These are phyloP conservation scores for Erythrolamprus reginae DNA, from an alignment of 2,113 vertebrate genomes.

Conservation along the genomic window DNA sequence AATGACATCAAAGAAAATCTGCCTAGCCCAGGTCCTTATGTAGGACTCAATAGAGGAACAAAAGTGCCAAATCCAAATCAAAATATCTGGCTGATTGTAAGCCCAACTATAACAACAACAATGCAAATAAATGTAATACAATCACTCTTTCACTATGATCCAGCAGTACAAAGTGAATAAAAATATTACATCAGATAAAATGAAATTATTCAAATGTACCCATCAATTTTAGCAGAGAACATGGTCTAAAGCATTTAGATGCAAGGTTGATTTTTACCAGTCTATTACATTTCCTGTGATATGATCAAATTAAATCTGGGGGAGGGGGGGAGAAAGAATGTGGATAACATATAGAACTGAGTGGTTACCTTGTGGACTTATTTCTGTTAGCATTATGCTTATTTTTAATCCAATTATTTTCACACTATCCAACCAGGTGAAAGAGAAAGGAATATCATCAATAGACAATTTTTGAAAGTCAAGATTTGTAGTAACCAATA, in stretches of 20 bases:
- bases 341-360: neutral
- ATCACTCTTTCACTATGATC: neutral
- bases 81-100: neutral
- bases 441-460: neutral
- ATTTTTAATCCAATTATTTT: neutral
- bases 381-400: neutral
- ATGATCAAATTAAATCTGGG: neutral
- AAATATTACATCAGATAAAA: neutral
- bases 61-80: neutral
- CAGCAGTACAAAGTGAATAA: neutral
- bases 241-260: neutral
- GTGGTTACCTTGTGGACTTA: neutral
- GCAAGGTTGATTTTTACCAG: neutral
- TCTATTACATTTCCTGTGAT: neutral
- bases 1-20: neutral
- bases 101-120: neutral
- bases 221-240: neutral
- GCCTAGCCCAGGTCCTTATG: neutral
- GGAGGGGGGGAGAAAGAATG: neutral
- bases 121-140: neutral
- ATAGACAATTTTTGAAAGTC: neutral
- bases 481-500: neutral
- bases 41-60: neutral
- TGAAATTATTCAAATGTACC: neutral
- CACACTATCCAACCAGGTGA: neutral